Base-by-base conservation (phyloP, 2,797 vertebrate species). In the Kryptolebias ocellatus region DNA sequence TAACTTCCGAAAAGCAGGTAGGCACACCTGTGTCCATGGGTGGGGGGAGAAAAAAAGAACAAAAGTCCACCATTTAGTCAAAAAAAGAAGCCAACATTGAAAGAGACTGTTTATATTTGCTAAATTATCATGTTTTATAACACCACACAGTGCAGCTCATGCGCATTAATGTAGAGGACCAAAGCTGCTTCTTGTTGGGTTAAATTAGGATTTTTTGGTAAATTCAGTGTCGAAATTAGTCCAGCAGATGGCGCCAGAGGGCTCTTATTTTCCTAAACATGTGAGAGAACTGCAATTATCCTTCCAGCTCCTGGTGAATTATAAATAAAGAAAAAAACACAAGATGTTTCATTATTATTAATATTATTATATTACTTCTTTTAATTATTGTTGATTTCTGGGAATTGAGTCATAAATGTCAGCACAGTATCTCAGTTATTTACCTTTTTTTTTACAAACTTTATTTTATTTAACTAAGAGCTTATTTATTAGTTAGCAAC, bases 11-110 rank as follows among this genome's bases (percentile, higher is more conserved):
- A 46, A 37, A 42, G 24, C 57, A 81, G 80, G 77, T 76, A 72
- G 51, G 16, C 65, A 79, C 85, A 89, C 89, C 89, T 90, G 85
- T 2, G 37, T 17, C 7, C 53, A 20, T 65, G 72, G 83, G 83
- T 60, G 85, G 77, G 56, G 67, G 47, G 7, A 15, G 20, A 4
- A 24, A 24, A 4, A 12, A 0, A 24, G n/a, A 28, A n/a, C 6
- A 17, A 18, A 18, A 0, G 1, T 14, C 42, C 14, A 8, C 24
- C 27, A 4, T 3, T 10, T 5, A 24, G 16, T 16, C 9, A 27
- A 39, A 5, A 9, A 11, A 4, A 24, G 20, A 39, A 50, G 34
- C 1, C 7, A n/a, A 39, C 10, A n/a, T 11, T 6, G 18, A 3
- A 6, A 16, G 14, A 27, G 8, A 9, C 0, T 24, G 2, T 54